Conservation (phyloP, 2,888 invertebrate species). For the Latrodectus hesperus region DNA sequence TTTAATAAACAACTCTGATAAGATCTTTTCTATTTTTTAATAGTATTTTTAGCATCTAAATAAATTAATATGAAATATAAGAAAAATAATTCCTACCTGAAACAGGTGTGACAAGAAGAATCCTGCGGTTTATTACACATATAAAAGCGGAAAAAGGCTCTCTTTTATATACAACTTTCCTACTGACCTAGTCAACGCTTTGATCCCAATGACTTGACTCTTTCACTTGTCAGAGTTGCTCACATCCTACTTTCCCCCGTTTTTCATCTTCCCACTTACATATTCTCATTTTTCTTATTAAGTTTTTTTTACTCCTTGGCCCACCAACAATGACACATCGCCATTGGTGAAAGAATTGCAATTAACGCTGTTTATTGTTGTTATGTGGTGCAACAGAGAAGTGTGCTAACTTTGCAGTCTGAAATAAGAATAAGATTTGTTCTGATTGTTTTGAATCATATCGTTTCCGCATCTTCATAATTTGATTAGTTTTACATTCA, state of each 20-base stretch:
- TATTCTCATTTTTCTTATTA: conserved; percentile 3
- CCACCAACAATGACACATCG: background rate
- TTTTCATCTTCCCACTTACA: conserved; percentile 8
- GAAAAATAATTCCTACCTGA: conserved; percentile 45
- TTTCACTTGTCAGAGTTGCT: background rate
- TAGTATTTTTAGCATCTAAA: no score
- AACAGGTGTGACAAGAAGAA: conserved; percentile 8
- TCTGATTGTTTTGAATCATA: no score
- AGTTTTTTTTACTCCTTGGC: background rate
- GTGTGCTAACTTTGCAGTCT: no score
- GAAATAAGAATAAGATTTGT: no score
- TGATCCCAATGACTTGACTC: conserved; percentile 7
- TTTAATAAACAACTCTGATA: no score
- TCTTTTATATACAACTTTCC: conserved; percentile 54
- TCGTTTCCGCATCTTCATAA: no score
- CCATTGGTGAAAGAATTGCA: background rate
- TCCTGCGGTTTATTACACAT: conserved; percentile 39
- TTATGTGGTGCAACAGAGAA: no score
- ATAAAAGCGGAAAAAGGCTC: conserved; percentile 48
- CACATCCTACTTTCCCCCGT: conserved; percentile 19
- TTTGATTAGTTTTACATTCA: no score
- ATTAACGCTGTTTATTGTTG: background rate
- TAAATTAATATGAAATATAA: background rate
- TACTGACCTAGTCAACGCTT: conserved; percentile 50
- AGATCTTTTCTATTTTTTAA: no score